A percentile compares a stretch with the other conserved stretches of the same genome.
Evolutionary conservation across 2,888 invertebrate genomes (phyloP).

Genomic region (Drosophila antonietae): DNA sequence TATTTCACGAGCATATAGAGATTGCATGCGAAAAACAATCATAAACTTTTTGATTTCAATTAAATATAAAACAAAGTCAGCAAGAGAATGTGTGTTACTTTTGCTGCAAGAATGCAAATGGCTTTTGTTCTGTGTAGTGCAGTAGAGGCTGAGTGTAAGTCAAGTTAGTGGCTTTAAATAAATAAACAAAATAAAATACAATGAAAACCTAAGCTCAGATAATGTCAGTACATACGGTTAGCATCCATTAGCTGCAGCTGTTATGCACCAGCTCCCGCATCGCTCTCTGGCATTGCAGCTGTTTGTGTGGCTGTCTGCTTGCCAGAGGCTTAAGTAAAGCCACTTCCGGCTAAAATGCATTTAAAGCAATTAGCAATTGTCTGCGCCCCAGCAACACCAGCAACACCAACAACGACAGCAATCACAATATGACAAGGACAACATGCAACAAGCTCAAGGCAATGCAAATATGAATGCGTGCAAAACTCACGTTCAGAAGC

Average conservation of each 20-base stretch:
- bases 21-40: slow-evolving; percentile 57
- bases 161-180: slow-evolving; percentile 63
- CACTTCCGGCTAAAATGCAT: slow-evolving; percentile 71
- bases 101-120: slow-evolving; percentile 40
- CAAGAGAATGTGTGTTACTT: slow-evolving; percentile 14
- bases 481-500: slow-evolving; percentile 1
- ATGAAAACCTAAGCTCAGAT: slow-evolving; percentile 52
- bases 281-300: slow-evolving; percentile 3
- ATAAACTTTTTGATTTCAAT: slow-evolving; percentile 70
- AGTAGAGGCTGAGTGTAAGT: slow-evolving; percentile 30
- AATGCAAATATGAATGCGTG: slow-evolving; percentile 6
- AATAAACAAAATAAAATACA: slow-evolving; percentile 59
- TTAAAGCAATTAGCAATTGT: slow-evolving; percentile 74
- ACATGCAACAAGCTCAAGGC: slow-evolving; percentile 30
- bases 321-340: slow-evolving; percentile 66
- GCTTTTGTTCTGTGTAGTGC: slow-evolving; percentile 36
- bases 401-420: slow-evolving; percentile 24
- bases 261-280: slow-evolving; percentile 3
- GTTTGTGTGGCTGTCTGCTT: slow-evolving; percentile 36
- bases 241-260: slow-evolving; percentile 29
- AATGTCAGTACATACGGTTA: slow-evolving; percentile 45
- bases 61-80: slow-evolving; percentile 57
- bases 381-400: slow-evolving; percentile 41
- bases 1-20: slow-evolving; percentile 66
- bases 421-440: slow-evolving; percentile 22